phyloP scores from a whole-genome alignment of 1,140 invertebrate species.

The Thaumetopoea pityocampa region DNA sequence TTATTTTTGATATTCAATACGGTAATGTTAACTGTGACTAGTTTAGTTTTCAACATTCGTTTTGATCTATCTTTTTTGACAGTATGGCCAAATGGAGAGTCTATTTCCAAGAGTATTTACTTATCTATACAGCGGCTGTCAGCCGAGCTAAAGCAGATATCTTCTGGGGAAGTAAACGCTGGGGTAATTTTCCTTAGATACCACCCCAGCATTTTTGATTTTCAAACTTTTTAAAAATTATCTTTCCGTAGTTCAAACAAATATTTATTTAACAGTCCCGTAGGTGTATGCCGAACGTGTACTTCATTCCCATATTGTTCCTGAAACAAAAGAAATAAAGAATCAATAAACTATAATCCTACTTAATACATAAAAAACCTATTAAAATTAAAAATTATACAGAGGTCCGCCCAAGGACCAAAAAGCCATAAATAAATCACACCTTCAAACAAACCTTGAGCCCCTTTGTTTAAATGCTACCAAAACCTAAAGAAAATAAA shows the following conservation, averaged over 20 bases:
- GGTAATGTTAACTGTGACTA: slow-evolving; percentile 51
- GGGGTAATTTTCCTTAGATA: slow-evolving; percentile 58
- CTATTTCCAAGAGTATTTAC: slow-evolving; percentile 39
- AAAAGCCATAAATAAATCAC: slow-evolving; percentile 73
- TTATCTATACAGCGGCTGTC: slow-evolving; percentile 70
- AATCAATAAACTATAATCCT: slow-evolving; percentile 24
- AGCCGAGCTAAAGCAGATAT: slow-evolving; percentile 57
- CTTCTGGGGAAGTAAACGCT: slow-evolving; percentile 39
- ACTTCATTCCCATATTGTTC: slow-evolving; percentile 55
- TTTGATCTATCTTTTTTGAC: slow-evolving; percentile 29
- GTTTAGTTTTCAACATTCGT: slow-evolving; percentile 35
- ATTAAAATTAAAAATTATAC: too few species aligned
- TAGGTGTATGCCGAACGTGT: slow-evolving; percentile 24
- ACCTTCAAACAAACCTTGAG: slow-evolving; percentile 59
- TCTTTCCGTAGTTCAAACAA: slow-evolving; percentile 26
- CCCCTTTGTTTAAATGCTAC: slow-evolving; percentile 72
- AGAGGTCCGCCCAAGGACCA: too few species aligned
- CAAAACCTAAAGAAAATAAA: slow-evolving; percentile 60
- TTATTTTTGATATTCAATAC: slow-evolving; percentile 45
- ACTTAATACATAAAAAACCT: slow-evolving; percentile 20
- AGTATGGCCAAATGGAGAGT: slow-evolving; percentile 31
- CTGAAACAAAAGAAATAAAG: slow-evolving; percentile 60
- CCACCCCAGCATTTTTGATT: slow-evolving; percentile 70
- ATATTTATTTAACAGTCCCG: slow-evolving; percentile 32
- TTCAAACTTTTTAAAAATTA: slow-evolving; percentile 38